Evolutionary conservation across 1,140 invertebrate species (phyloP).

Genomic region (Drosophila sturtevanti): DNA sequence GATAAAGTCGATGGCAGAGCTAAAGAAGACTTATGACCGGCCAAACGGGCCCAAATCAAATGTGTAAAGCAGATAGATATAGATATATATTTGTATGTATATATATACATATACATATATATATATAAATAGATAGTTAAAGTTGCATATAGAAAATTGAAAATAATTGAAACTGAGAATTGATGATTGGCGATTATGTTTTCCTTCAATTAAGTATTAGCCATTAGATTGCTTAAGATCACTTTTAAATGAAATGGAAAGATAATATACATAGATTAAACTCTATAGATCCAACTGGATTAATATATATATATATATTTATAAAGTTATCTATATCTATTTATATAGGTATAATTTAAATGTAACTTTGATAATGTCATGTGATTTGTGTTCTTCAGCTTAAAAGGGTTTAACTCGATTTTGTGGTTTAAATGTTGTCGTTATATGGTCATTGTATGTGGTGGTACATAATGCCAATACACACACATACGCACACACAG

Average conservation of each 20-base stretch:
- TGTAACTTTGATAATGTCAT: no score
- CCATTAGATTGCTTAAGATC: no score
- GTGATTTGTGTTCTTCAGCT: no score
- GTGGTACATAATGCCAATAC: not conserved
- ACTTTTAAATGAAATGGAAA: no score
- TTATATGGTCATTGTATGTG: not conserved
- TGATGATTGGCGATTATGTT: not conserved
- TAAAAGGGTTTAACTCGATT: no score
- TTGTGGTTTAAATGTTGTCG: not conserved
- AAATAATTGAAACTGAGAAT: not conserved
- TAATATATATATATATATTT: no score
- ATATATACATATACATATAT: no score
- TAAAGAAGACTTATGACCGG: not conserved
- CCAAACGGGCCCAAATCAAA: not conserved
- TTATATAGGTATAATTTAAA: no score
- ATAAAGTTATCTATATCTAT: no score
- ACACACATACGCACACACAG: not conserved
- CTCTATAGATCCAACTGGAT: no score
- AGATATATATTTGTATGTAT: not conserved
- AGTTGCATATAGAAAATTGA: not conserved
- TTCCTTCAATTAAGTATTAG: not conserved
- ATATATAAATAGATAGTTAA: not conserved
- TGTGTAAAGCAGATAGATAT: not conserved
- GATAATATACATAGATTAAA: no score
- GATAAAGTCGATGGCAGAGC: conserved; percentile 3